Conservation (phyloP, 2,113 vertebrate species). For the Thermophis baileyi region DNA sequence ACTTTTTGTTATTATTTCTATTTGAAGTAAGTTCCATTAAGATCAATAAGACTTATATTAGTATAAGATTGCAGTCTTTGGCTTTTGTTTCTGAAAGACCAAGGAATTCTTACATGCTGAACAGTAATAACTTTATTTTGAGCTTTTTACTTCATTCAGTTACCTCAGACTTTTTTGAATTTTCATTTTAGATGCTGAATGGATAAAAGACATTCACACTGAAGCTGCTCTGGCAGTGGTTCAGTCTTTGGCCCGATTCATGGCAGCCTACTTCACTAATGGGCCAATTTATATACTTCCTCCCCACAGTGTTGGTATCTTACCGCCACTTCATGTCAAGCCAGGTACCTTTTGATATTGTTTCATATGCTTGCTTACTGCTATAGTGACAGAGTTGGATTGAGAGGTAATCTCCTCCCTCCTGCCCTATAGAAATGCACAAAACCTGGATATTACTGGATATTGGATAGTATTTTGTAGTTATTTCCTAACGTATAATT, state of each 20-base stretch:
- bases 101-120: background rate
- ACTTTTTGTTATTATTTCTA: background rate
- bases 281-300: conserved; percentile 80
- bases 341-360: conserved; percentile 65
- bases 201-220: conserved; percentile 61
- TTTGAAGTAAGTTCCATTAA: background rate
- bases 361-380: background rate
- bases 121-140: background rate
- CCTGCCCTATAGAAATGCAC: background rate
- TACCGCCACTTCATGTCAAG: conserved; percentile 80
- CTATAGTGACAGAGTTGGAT: background rate
- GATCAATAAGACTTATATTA: no score
- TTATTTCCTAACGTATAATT: background rate
- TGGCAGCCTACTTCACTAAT: conserved; percentile 93
- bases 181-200: conserved; percentile 44
- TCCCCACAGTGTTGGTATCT: conserved; percentile 78
- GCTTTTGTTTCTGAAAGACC: background rate
- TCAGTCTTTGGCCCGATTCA: conserved; percentile 87
- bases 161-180: background rate
- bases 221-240: conserved; percentile 79
- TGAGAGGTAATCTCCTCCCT: background rate
- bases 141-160: background rate
- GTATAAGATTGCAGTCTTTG: background rate
- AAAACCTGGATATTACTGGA: background rate
- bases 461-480: background rate